Conservation (phyloP, 2,888 invertebrate genomes). For the Parnassius apollo region DNA sequence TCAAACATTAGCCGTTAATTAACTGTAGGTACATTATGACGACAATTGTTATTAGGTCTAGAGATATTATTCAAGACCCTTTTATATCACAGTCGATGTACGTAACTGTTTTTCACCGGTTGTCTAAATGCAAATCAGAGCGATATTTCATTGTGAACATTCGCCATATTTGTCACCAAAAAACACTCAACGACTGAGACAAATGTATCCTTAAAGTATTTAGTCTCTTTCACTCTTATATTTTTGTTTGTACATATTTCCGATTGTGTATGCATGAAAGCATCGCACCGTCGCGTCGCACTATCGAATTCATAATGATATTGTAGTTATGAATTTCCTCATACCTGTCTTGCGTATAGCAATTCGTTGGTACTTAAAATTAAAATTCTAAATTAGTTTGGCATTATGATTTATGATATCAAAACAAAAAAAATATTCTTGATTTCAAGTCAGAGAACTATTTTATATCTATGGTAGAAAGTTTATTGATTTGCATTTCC, state of each 20-base stretch:
- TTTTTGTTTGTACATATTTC: constrained; percentile 35
- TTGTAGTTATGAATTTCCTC: constrained; percentile 56
- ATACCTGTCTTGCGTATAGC: constrained; percentile 22
- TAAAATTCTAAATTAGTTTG: not conserved
- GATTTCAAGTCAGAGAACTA: no score
- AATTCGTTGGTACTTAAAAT: not conserved
- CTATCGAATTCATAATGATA: constrained; percentile 49
- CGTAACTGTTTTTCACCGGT: constrained; percentile 46
- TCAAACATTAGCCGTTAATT: no score
- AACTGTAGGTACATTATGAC: no score
- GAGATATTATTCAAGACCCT: constrained; percentile 22
- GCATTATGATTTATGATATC: no score
- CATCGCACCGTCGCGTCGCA: constrained; percentile 27
- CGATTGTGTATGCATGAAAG: constrained; percentile 57
- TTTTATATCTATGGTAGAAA: no score
- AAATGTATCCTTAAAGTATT: constrained; percentile 13
- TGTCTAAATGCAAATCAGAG: constrained; percentile 34
- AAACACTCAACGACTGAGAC: constrained; percentile 12
- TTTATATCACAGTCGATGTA: constrained; percentile 44
- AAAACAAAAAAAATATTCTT: no score
- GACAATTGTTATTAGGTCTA: no score
- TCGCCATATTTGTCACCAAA: constrained; percentile 20
- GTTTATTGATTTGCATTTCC: no score
- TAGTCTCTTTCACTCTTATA: constrained; percentile 31
- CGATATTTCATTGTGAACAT: constrained; percentile 26